phyloP scores from a whole-genome alignment of 2,888 invertebrate species.

The Metacarcinus magister region DNA sequence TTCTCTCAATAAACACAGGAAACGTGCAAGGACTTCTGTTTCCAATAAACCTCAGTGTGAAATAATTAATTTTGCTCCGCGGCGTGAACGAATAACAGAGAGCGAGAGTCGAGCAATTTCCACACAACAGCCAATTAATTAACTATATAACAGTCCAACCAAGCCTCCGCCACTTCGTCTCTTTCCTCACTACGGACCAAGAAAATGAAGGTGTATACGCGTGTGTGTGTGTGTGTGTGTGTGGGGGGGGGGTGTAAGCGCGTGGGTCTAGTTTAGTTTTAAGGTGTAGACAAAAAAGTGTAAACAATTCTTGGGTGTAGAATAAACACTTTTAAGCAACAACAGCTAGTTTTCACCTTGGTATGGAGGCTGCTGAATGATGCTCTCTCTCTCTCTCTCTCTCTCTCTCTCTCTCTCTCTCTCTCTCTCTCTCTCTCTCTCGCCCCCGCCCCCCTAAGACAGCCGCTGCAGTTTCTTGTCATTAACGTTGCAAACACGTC shows the following conservation, averaged over 20 bases:
- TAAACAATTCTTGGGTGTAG: neutral
- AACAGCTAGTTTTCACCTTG: neutral
- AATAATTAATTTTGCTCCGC: conserved; percentile 63
- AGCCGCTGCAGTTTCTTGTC: conserved; percentile 75
- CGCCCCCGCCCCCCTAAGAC: neutral
- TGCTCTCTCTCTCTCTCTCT: neutral
- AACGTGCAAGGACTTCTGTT: conserved; percentile 46
- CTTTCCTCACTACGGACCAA: conserved; percentile 26
- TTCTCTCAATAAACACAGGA: conserved; percentile 55
- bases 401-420: neutral
- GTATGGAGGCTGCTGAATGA: neutral
- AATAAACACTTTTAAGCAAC: neutral
- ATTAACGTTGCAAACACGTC: conserved; percentile 75
- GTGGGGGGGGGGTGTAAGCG: neutral
- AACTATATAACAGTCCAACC: conserved; percentile 54
- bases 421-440: neutral
- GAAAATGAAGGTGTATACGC: neutral
- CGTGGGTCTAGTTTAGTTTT: neutral
- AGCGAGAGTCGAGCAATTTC: conserved; percentile 54
- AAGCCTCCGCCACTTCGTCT: conserved; percentile 43
- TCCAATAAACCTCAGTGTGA: conserved; percentile 66
- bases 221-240: conserved; percentile 29
- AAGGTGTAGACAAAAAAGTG: neutral
- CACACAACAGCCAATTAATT: conserved; percentile 64
- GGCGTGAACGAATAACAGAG: conserved; percentile 50